Base-by-base conservation (phyloP, 2,113 vertebrate genomes). In the Gyps fulvus region DNA sequence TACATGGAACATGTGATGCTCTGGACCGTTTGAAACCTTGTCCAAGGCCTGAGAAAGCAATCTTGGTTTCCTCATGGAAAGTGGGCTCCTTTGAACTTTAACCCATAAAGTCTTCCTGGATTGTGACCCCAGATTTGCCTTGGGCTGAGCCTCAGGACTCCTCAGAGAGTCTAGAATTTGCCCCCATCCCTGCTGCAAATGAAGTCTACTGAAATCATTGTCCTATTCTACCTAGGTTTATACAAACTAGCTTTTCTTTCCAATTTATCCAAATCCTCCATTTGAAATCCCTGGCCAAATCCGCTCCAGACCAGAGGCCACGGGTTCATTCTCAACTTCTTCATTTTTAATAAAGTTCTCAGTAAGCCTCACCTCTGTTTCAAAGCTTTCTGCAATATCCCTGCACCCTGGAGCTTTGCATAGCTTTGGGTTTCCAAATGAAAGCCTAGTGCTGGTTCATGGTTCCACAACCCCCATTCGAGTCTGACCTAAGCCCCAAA, bases 401-500 rank as follows among this genome's bases (percentile, higher is more conserved):
- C 79, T 34, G 84, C 21, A 36, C 87, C 55, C 70, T 12, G 63
- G 87, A 93, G 89, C 81, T 89, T 85, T 54, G 61, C 34, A 58
- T 16, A 71, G 47, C 90, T 89, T 70, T 76, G 59, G 31, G 29
- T 93, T 96, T 91, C 94, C 71, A 86, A 93, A 86, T n/a, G 59
- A 94, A 97, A 94, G 55, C 87, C 63, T 50, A 3, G 42, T 0
- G 16, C 62, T 26, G 38, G 45, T 57, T 90, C 91, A 83, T 81
- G 90, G 87, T 90, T 94, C 86, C 49, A 88, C 58, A 91, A 3
- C 58, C 54, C 62, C 12, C 12, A 6, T 52, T 89, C 18, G 26
- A 91, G 55, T 36, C 91, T 78, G 93, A 97, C 85, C 94, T 77
- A 78, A 96, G 23, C 66, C 81, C 97, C 92, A 96, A 98, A 97